phyloP scores from a whole-genome alignment of 1,140 invertebrate species.

The Dinoponera quadriceps region DNA sequence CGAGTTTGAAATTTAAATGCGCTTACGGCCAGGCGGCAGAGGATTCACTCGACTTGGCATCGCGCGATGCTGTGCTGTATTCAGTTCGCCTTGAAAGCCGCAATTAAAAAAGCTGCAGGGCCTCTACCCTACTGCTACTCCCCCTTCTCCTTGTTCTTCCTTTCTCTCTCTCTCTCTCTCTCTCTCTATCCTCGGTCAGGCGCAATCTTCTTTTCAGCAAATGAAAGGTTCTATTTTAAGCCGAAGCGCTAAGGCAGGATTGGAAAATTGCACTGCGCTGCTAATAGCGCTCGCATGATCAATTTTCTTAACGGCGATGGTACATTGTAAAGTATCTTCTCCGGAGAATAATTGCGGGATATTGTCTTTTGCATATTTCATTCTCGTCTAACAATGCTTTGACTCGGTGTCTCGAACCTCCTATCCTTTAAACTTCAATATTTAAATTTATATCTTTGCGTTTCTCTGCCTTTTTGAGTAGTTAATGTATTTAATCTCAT shows the following conservation, averaged over 20 bases:
- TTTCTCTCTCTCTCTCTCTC: slow-evolving; percentile 22
- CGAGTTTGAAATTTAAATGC: background rate
- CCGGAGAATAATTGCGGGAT: slow-evolving; percentile 25
- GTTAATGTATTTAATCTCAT: slow-evolving; percentile 1
- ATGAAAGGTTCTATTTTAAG: slow-evolving; percentile 76
- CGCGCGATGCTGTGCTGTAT: slow-evolving; percentile 23
- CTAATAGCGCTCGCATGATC: slow-evolving; percentile 70
- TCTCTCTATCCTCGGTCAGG: background rate
- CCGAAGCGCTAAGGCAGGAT: slow-evolving; percentile 54
- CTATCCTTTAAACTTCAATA: background rate
- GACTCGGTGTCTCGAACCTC: background rate
- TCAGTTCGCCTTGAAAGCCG: slow-evolving; percentile 58
- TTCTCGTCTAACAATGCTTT: background rate
- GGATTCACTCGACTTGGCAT: slow-evolving; percentile 29
- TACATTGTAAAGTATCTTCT: slow-evolving; percentile 21
- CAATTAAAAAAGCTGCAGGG: slow-evolving; percentile 71
- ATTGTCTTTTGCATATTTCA: slow-evolving; percentile 15
- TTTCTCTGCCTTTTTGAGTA: no score
- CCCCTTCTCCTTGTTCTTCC: background rate
- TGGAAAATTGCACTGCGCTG: slow-evolving; percentile 74
- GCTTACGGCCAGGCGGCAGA: background rate
- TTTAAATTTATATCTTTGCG: background rate
- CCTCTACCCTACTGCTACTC: slow-evolving; percentile 18
- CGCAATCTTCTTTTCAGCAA: slow-evolving; percentile 71
- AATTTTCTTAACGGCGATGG: slow-evolving; percentile 55